These are phyloP conservation scores for Ceriagrion tenellum DNA, from an alignment of 2,888 invertebrate genomes.

Conservation along the genomic window DNA sequence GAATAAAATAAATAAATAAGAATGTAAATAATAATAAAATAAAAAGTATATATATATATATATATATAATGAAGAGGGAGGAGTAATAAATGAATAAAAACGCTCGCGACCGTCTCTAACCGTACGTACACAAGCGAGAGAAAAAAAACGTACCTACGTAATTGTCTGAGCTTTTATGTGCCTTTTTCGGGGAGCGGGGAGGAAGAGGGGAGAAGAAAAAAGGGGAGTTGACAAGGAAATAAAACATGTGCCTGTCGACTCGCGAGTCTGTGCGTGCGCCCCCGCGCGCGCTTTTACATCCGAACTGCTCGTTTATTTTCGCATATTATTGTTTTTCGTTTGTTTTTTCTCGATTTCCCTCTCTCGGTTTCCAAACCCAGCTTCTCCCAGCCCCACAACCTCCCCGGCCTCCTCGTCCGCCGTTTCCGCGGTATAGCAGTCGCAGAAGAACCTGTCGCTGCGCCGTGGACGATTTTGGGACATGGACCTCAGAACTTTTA, in stretches of 20 bases:
- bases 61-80: no score
- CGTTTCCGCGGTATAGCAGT: no score
- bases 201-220: background rate
- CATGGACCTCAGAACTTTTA: no score
- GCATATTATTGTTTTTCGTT: slow-evolving; percentile 38
- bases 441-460: no score
- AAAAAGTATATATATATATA: no score
- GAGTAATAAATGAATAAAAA: slow-evolving; percentile 6
- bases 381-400: background rate
- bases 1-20: background rate
- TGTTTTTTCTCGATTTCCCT: slow-evolving; percentile 9
- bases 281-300: background rate
- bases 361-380: background rate
- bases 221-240: slow-evolving; percentile 56
- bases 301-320: slow-evolving; percentile 18
- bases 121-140: background rate
- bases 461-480: no score
- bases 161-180: slow-evolving; percentile 40
- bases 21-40: background rate
- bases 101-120: background rate
- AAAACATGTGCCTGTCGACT: slow-evolving; percentile 55
- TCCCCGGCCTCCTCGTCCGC: background rate
- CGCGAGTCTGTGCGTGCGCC: background rate
- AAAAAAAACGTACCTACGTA: slow-evolving; percentile 17
- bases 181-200: background rate